Evolutionary conservation across 2,113 vertebrate genomes (phyloP).

Genomic region (Ceyx cyanopectus): DNA sequence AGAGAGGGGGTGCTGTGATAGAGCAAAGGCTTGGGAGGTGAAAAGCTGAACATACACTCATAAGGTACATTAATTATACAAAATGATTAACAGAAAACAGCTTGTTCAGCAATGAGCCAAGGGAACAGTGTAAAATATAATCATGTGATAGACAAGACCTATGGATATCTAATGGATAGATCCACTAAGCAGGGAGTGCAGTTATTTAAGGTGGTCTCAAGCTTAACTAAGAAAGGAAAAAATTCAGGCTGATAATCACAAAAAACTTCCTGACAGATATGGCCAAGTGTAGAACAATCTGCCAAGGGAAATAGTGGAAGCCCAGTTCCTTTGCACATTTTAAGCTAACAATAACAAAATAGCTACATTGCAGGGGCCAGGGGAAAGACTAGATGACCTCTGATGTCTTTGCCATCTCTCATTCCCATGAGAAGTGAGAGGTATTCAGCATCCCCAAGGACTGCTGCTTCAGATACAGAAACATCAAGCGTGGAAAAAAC

Average conservation of each 20-base stretch:
- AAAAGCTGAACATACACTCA: neutral
- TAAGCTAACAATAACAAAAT: slow-evolving; percentile 68
- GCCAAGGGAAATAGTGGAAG: slow-evolving; percentile 68
- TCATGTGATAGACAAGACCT: neutral
- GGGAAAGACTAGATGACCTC: slow-evolving; percentile 56
- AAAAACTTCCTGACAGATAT: slow-evolving; percentile 66
- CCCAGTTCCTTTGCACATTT: slow-evolving; percentile 66
- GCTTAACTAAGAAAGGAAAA: slow-evolving; percentile 61
- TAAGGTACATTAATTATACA: neutral
- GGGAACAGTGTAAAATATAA: neutral
- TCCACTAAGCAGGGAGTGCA: neutral
- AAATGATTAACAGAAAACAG: neutral
- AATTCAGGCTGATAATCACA: slow-evolving; percentile 65
- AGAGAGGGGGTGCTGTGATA: neutral
- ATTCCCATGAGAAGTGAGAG: slow-evolving; percentile 54
- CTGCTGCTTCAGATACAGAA: neutral
- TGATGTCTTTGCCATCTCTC: slow-evolving; percentile 51
- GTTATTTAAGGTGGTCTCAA: slow-evolving; percentile 53
- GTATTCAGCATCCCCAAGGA: neutral
- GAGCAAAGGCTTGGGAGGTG: neutral
- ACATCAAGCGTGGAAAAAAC: neutral
- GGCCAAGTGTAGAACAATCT: slow-evolving; percentile 48
- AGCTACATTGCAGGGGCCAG: slow-evolving; percentile 19
- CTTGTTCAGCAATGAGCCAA: neutral
- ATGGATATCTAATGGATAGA: neutral